Percentiles rank a stretch among this genome's conserved stretches.
These are phyloP conservation scores for Blera fallax DNA, from an alignment of 2,888 invertebrate species.

Conservation along the genomic window DNA sequence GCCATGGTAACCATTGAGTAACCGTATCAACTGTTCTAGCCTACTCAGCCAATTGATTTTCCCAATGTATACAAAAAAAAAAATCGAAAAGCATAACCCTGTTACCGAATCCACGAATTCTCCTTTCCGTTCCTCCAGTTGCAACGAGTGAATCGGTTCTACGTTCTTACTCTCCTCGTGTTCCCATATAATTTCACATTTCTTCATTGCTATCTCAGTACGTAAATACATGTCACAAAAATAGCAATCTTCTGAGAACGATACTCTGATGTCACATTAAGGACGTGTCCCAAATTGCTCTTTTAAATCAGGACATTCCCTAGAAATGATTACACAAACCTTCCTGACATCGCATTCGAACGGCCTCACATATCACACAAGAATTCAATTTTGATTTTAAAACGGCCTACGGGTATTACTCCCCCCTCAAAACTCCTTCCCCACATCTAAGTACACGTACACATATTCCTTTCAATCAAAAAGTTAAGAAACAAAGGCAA, in stretches of 20 bases:
- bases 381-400: slow-evolving; percentile 68
- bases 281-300: slow-evolving; percentile 36
- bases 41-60: no score
- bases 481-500: slow-evolving; percentile 12
- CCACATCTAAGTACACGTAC: not conserved
- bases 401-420: slow-evolving; percentile 45
- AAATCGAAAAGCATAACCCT: no score
- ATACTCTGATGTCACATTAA: slow-evolving; percentile 38
- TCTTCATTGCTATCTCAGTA: not conserved
- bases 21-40: no score
- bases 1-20: no score
- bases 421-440: slow-evolving; percentile 15
- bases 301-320: slow-evolving; percentile 36
- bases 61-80: no score
- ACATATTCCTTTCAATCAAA: slow-evolving; percentile 31
- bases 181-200: not conserved
- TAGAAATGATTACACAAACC: slow-evolving; percentile 35
- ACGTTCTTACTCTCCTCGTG: no score
- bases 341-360: slow-evolving; percentile 24
- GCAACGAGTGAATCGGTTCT: no score
- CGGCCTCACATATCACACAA: not conserved
- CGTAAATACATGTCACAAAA: not conserved
- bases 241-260: slow-evolving; percentile 16
- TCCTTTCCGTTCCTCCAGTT: no score
- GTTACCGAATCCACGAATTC: no score